Conservation (phyloP, 2,113 vertebrate species). For the Sapajus apella region DNA sequence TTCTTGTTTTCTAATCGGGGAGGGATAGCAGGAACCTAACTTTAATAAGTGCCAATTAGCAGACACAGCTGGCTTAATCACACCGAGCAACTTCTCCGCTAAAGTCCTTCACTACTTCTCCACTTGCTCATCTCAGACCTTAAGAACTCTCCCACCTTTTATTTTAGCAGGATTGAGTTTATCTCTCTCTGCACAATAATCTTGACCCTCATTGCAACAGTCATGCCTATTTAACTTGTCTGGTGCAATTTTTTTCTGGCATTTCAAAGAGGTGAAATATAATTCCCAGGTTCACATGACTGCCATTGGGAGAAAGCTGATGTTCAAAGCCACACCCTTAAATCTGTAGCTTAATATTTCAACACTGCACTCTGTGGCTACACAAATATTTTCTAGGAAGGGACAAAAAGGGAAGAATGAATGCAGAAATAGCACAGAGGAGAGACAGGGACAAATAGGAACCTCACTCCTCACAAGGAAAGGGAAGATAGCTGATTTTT, state of each 20-base stretch:
- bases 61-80: not conserved
- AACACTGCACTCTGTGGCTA: not conserved
- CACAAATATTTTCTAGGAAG: not conserved
- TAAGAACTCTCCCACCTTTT: not conserved
- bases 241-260: not conserved
- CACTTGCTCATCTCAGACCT: not conserved
- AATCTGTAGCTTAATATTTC: not conserved
- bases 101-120: not conserved
- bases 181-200: not conserved
- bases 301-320: not conserved
- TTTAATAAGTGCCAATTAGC: not conserved
- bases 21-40: not conserved
- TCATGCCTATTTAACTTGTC: not conserved
- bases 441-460: not conserved
- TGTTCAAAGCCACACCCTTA: not conserved
- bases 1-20: not conserved
- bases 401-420: not conserved
- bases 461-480: fast-evolving
- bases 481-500: not conserved
- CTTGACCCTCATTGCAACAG: not conserved
- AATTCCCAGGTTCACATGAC: not conserved
- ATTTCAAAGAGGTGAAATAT: not conserved
- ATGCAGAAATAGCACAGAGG: not conserved
- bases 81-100: not conserved
- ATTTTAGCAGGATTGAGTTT: not conserved